phyloP scores from a whole-genome alignment of 2,113 vertebrate genomes.

The Catharus fuscescens region DNA sequence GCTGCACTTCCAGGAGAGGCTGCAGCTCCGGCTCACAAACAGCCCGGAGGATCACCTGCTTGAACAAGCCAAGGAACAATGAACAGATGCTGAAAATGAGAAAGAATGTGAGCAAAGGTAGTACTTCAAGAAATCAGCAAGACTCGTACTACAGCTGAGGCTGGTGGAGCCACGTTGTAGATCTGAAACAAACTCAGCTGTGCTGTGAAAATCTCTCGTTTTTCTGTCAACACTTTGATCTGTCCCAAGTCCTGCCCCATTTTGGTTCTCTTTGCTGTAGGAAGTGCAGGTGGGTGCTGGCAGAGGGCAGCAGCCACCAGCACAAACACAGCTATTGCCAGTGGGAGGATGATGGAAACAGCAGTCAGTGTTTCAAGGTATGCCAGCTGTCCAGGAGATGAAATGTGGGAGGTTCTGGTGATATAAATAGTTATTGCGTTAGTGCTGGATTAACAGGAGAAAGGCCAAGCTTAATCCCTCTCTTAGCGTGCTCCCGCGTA shows the following conservation, averaged over 20 bases:
- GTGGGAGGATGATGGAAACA: background rate
- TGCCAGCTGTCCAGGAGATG: background rate
- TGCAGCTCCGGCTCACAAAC: background rate
- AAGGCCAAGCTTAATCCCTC: background rate
- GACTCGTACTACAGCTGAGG: background rate
- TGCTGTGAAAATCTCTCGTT: background rate
- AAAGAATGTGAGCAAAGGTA: background rate
- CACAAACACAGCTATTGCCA: background rate
- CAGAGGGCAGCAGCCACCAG: background rate
- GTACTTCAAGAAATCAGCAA: background rate
- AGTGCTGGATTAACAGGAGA: background rate
- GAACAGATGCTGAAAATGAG: background rate
- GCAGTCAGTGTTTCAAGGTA: background rate
- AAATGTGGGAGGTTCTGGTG: background rate
- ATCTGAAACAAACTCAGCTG: background rate
- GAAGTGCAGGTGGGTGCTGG: background rate
- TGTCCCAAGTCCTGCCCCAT: background rate
- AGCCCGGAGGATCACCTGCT: background rate
- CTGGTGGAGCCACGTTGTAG: too few relatives aligned
- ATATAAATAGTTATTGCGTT: background rate
- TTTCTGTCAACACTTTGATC: background rate
- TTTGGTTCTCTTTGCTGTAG: accelerated
- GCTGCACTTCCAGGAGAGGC: accelerated
- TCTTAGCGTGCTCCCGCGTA: background rate
- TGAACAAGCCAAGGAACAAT: background rate